Conservation (phyloP, 1,140 invertebrate species). For the Homarus americanus region DNA sequence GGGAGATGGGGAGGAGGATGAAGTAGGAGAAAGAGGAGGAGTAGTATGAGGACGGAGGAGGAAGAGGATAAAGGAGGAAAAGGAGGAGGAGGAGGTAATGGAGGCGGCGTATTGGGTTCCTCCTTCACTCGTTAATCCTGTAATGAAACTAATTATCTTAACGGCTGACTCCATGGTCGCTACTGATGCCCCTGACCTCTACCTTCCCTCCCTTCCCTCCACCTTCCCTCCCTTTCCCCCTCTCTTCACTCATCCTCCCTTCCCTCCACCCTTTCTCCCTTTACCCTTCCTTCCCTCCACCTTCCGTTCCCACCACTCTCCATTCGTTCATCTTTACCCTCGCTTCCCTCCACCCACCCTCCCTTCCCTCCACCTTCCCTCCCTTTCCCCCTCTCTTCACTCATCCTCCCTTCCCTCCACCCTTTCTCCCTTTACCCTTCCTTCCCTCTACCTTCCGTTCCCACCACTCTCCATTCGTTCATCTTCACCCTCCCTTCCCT, state of each 20-base stretch:
- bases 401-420: background rate
- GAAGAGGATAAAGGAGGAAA: background rate
- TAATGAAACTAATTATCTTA: conserved; percentile 64
- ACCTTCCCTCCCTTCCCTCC: background rate
- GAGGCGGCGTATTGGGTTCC: background rate
- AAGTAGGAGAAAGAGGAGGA: background rate
- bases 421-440: background rate
- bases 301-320: conserved; percentile 11
- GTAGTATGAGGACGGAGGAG: background rate
- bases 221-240: background rate
- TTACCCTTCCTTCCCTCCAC: background rate
- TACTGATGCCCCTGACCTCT: conserved; percentile 4
- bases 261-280: background rate
- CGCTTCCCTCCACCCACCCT: background rate
- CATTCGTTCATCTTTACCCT: background rate
- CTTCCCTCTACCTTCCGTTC: background rate
- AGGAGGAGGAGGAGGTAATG: background rate
- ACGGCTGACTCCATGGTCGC: conserved; percentile 46
- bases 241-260: background rate
- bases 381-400: background rate
- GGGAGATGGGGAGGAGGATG: background rate
- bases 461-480: too few relatives aligned
- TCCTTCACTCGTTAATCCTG: conserved; percentile 12
- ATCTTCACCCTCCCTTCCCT: too few relatives aligned
- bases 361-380: background rate